These are phyloP conservation scores for Pammene aurita DNA, from an alignment of 2,888 invertebrate species.

Conservation along the genomic window DNA sequence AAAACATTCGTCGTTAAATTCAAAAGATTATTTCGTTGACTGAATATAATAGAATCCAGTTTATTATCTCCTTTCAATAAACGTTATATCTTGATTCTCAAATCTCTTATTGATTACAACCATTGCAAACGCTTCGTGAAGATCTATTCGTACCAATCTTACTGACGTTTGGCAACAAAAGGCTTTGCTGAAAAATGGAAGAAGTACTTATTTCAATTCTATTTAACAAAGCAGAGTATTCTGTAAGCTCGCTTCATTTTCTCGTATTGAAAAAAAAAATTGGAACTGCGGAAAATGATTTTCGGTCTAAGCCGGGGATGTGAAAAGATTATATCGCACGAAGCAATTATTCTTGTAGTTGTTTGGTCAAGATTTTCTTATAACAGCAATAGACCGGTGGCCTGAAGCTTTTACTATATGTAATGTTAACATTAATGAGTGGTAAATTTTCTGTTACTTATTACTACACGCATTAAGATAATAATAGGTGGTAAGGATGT, in stretches of 20 bases:
- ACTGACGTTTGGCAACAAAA: constrained; percentile 21
- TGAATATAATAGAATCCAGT: neutral
- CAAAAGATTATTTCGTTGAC: neutral
- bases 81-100: neutral
- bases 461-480: neutral
- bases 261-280: constrained; percentile 22
- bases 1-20: neutral
- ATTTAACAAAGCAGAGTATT: constrained; percentile 14
- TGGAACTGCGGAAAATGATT: constrained; percentile 20
- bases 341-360: constrained; percentile 24
- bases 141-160: constrained; percentile 13
- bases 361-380: constrained; percentile 16
- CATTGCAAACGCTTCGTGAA: constrained; percentile 1
- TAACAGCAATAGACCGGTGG: constrained; percentile 3
- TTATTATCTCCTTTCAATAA: constrained; percentile 11
- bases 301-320: constrained; percentile 15
- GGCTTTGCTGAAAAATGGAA: constrained; percentile 18
- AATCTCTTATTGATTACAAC: constrained; percentile 8
- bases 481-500: neutral
- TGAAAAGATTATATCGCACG: constrained; percentile 28
- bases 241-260: constrained; percentile 24
- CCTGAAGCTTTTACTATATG: no score
- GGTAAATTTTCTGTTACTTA: neutral
- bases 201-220: constrained; percentile 16
- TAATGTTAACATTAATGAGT: neutral